Conservation (phyloP, 2,888 invertebrate species). For the Parnassius glacialis region DNA sequence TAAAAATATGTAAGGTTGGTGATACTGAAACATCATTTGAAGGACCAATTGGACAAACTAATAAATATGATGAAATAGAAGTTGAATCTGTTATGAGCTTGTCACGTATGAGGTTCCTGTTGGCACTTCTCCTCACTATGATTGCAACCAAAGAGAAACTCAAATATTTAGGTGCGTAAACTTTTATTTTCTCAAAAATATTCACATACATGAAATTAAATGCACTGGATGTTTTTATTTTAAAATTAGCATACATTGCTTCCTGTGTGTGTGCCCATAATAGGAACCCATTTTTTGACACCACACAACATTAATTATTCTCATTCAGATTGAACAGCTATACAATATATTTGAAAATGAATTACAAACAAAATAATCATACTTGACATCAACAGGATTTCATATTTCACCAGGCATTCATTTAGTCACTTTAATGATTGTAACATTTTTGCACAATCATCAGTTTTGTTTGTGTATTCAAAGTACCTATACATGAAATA, state of each 20-base stretch:
- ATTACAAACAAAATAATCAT: conserved; percentile 33
- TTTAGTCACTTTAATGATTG: conserved; percentile 35
- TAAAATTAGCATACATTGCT: conserved; percentile 61
- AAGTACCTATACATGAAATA: conserved; percentile 17
- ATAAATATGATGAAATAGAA: conserved; percentile 58
- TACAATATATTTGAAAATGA: conserved; percentile 28
- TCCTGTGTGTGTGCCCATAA: conserved; percentile 73
- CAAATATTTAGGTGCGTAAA: conserved; percentile 87
- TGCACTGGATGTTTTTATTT: conserved; percentile 57
- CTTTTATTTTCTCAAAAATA: conserved; percentile 39
- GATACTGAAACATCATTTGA: conserved; percentile 48
- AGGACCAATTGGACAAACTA: conserved; percentile 47
- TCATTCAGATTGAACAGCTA: conserved; percentile 24
- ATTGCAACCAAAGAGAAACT: conserved; percentile 90
- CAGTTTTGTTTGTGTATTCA: conserved; percentile 19
- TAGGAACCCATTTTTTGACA: conserved; percentile 40
- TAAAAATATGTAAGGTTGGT: conserved; percentile 67
- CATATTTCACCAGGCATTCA: conserved; percentile 44
- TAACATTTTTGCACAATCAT: conserved; percentile 34
- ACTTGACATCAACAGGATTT: conserved; percentile 66
- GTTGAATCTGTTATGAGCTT: conserved; percentile 82
- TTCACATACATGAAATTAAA: conserved; percentile 47
- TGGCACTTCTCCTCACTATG: conserved; percentile 90
- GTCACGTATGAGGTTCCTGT: conserved; percentile 87
- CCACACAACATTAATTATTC: conserved; percentile 21